These are phyloP conservation scores for Hydroisotoma schaefferi DNA, from an alignment of 2,888 invertebrate genomes.

Conservation along the genomic window DNA sequence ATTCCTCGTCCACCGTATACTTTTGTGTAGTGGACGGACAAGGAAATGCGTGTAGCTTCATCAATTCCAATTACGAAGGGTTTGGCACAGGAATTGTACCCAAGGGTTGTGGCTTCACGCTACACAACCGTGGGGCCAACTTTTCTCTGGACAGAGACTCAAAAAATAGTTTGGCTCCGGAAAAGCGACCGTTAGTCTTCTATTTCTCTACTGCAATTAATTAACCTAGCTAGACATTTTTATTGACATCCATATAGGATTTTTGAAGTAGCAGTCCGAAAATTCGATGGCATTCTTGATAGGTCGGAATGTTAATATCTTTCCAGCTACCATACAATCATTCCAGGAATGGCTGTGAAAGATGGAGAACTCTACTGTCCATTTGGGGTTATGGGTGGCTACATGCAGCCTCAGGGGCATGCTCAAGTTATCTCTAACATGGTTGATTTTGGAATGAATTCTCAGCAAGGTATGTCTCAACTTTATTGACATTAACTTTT, in stretches of 20 bases:
- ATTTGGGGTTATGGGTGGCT: slow-evolving; percentile 43
- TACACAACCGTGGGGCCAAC: slow-evolving; percentile 50
- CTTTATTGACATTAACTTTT: not conserved
- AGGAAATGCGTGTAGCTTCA: slow-evolving; percentile 55
- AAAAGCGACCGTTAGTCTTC: slow-evolving; percentile 45
- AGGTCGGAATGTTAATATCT: not conserved
- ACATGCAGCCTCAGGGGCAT: slow-evolving; percentile 48
- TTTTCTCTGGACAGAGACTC: slow-evolving; percentile 40
- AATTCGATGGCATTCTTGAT: not conserved
- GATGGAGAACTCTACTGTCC: slow-evolving; percentile 39
- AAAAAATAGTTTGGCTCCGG: slow-evolving; percentile 35
- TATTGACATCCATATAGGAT: too few relatives aligned
- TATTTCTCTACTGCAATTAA: too few relatives aligned
- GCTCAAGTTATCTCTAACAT: slow-evolving; percentile 45
- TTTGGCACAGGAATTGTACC: slow-evolving; percentile 54
- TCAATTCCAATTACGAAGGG: slow-evolving; percentile 52
- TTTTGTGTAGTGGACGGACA: slow-evolving; percentile 52
- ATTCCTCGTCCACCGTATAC: slow-evolving; percentile 51
- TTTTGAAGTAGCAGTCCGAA: not conserved
- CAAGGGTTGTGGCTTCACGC: slow-evolving; percentile 52
- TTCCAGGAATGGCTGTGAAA: slow-evolving; percentile 44
- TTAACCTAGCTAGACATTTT: too few relatives aligned
- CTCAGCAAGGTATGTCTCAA: slow-evolving; percentile 40
- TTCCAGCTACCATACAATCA: slow-evolving; percentile 45
- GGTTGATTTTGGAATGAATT: slow-evolving; percentile 46